Percentiles rank a stretch among this genome's conserved stretches.
Evolutionary conservation across 2,888 invertebrate species (phyloP).

Genomic region (Chelonus formosanus): DNA sequence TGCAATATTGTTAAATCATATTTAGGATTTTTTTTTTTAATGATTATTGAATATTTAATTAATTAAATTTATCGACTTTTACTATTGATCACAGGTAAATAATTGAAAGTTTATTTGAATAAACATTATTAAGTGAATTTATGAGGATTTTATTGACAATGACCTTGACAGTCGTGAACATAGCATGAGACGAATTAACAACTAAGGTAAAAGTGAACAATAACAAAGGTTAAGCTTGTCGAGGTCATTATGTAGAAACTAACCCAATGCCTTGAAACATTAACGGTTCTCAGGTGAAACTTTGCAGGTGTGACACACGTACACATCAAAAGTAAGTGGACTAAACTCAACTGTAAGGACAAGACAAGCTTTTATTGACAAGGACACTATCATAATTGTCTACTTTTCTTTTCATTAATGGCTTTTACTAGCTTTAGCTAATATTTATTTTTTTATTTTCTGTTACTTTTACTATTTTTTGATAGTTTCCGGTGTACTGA

Average conservation of each 20-base stretch:
- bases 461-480: too few species aligned
- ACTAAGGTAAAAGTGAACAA: neutral
- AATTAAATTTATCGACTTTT: too few species aligned
- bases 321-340: conserved; percentile 2
- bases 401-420: too few species aligned
- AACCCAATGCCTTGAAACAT: conserved; percentile 38
- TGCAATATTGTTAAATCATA: too few species aligned
- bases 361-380: conserved; percentile 1
- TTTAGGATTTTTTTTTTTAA: too few species aligned
- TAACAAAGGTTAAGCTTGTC: conserved; percentile 9
- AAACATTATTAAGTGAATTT: neutral
- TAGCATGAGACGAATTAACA: neutral
- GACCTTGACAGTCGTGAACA: neutral
- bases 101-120: neutral
- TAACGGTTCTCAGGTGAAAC: conserved; percentile 42
- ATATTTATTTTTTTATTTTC: too few species aligned
- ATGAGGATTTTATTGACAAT: neutral
- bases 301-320: conserved; percentile 41
- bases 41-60: too few species aligned
- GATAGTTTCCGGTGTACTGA: too few species aligned
- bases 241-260: conserved; percentile 9
- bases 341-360: conserved; percentile 4
- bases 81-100: neutral
- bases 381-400: neutral
- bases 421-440: too few species aligned